These are phyloP conservation scores for Phaenicophaeus curvirostris DNA, from an alignment of 2,797 vertebrate species.

Conservation along the genomic window DNA sequence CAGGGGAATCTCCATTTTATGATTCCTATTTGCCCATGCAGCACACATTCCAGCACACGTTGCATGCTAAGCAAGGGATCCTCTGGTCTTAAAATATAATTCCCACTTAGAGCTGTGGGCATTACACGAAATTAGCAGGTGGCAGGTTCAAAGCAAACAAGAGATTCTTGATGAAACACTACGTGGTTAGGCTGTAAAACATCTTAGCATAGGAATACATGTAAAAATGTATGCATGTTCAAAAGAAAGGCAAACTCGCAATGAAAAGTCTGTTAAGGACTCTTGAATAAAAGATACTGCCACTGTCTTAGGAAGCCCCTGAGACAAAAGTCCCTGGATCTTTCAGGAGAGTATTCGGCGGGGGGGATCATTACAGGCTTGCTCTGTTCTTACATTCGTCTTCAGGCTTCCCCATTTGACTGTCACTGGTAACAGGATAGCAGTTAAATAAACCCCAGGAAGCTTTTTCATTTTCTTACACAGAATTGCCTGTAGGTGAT, in stretches of 20 bases:
- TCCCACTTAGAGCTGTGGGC: neutral
- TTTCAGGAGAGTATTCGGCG: neutral
- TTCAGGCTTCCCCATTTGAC: neutral
- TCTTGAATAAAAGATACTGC: neutral
- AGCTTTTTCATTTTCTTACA: neutral
- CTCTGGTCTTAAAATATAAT: neutral
- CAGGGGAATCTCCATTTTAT: neutral
- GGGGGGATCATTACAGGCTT: neutral
- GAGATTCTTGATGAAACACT: neutral
- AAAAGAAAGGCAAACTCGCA: neutral
- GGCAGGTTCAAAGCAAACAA: neutral
- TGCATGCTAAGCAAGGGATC: neutral
- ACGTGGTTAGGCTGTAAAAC: neutral
- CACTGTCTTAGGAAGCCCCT: neutral
- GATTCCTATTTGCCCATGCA: neutral
- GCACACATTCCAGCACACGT: neutral
- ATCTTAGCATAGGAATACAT: neutral
- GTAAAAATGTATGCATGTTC: neutral
- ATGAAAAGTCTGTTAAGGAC: neutral
- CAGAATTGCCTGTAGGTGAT: neutral
- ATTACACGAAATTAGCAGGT: constrained; percentile 31
- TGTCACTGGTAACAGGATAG: neutral
- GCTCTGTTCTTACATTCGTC: neutral
- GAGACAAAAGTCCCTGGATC: neutral
- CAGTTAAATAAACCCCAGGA: neutral